Percentiles rank a stretch among this genome's conserved stretches.
Conservation (phyloP, 2,113 vertebrate genomes). For the Xiphias gladius region DNA sequence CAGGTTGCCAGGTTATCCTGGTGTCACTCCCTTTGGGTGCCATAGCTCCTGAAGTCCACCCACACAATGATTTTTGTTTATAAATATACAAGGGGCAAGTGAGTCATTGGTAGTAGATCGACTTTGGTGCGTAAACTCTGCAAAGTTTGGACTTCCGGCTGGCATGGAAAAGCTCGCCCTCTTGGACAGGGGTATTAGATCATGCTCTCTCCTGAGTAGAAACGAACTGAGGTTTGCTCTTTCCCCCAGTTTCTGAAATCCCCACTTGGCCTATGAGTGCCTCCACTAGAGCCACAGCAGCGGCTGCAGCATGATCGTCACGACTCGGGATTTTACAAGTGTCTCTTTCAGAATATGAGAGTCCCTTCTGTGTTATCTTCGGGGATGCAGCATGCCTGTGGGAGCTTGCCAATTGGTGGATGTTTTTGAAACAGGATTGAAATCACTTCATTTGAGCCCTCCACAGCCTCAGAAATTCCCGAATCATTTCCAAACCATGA, state of each 20-base stretch:
- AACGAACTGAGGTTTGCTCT: conserved; percentile 68
- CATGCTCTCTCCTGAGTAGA: conserved; percentile 53
- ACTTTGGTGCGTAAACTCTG: conserved; percentile 46
- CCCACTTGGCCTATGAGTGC: conserved; percentile 73
- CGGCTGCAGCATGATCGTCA: conserved; percentile 65
- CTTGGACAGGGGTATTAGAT: conserved; percentile 59
- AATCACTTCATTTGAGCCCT: conserved; percentile 56
- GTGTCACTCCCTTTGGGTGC: conserved; percentile 51
- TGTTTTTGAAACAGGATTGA: conserved; percentile 60
- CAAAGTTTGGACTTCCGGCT: conserved; percentile 48
- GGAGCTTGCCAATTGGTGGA: conserved; percentile 62
- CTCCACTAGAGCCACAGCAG: conserved; percentile 60
- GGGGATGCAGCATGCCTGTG: conserved; percentile 58
- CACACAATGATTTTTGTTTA: conserved; percentile 43
- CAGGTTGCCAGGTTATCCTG: conserved; percentile 67
- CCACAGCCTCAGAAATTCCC: conserved; percentile 45
- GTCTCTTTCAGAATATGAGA: conserved; percentile 74
- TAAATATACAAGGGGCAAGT: conserved; percentile 51
- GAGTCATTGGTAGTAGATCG: conserved; percentile 47
- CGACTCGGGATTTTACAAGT: conserved; percentile 76
- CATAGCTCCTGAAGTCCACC: conserved; percentile 46
- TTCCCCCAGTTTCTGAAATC: conserved; percentile 75
- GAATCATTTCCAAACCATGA: conserved; percentile 50
- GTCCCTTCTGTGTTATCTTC: conserved; percentile 72
- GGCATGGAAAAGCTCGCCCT: conserved; percentile 48